Base-by-base conservation (phyloP, 2,888 invertebrate genomes). In the Deilephila elpenor region DNA sequence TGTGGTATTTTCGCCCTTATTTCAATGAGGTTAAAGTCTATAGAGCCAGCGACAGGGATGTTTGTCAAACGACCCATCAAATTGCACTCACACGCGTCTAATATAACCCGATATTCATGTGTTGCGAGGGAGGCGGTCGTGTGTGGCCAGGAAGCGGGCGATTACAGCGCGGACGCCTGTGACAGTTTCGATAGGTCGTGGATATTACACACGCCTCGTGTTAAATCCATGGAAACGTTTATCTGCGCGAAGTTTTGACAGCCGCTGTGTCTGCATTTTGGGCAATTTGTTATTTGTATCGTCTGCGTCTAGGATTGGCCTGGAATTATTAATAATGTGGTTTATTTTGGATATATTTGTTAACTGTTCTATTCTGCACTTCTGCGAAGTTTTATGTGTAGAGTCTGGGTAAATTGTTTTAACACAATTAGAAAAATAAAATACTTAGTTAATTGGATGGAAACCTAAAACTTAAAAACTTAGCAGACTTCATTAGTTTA, bases 91-190 rank as follows among this genome's bases (percentile, higher is more conserved):
- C 76, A 76, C 73, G 74, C 44, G 74, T 76, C 73, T 74, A 75
- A 72, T 71, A 78, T 75, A 78, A 74, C 72, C 72, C 70, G 75
- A 77, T 76, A 75, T 73, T 72, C 76, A 70, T 75, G 61, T 77
- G 75, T 80, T 71, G 76, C 73, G 75, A 76, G 77, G 75, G 76
- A 71, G 71, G 73, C 64, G 62, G 73, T 44, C 32, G 25, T 17
- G 78, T 80, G 72, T 61, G 82, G 85, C 83, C 75, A 80, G n/a
- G 78, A 75, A 75, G 34, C 19, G 25, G 59, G 64, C 1, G 11
- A 32, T 11, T 19, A 20, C 6, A 67, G 6, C 25, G 44, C 60
- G 17, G 25, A 17, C 29, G 4, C 29, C 8, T 60, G 17, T 60
- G 25, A 60, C 5, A 19, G 19, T 60, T 44, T 71, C 60, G 29